phyloP scores from a whole-genome alignment of 2,797 vertebrate genomes.

The Ctenopoma kingsleyae region DNA sequence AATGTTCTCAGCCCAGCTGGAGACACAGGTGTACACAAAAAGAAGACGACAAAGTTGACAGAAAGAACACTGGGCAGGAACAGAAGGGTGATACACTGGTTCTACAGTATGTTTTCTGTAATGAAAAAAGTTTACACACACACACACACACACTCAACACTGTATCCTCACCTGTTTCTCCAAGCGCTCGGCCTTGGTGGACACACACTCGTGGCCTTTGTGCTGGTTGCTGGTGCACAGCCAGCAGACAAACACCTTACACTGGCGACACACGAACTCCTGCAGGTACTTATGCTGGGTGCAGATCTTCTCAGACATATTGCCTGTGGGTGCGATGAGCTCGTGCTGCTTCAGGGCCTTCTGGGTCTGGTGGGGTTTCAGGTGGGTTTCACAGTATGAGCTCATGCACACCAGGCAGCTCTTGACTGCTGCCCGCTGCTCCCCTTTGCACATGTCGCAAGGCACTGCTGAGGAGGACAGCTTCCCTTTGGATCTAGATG shows the following conservation, averaged over 20 bases:
- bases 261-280: constrained; percentile 86
- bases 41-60: constrained; percentile 20
- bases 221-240: constrained; percentile 85
- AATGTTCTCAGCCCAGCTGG: constrained; percentile 54
- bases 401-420: constrained; percentile 86
- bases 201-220: constrained; percentile 83
- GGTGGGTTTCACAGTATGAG: constrained; percentile 82
- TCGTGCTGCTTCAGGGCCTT: constrained; percentile 81
- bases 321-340: constrained; percentile 78
- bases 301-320: constrained; percentile 86
- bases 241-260: constrained; percentile 84
- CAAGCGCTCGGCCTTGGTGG: constrained; percentile 80
- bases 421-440: constrained; percentile 72
- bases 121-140: no score
- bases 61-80: constrained; percentile 29
- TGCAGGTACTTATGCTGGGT: constrained; percentile 87
- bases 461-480: constrained; percentile 59
- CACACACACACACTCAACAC: no score
- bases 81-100: neutral
- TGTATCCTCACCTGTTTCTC: constrained; percentile 79
- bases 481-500: constrained; percentile 44
- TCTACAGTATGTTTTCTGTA: no score
- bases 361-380: constrained; percentile 83
- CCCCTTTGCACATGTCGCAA: constrained; percentile 82
- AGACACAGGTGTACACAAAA: constrained; percentile 27